Percentiles rank a stretch among this genome's conserved stretches.
Evolutionary conservation across 2,888 invertebrate genomes (phyloP).

Genomic region (Cephus pygmeus): DNA sequence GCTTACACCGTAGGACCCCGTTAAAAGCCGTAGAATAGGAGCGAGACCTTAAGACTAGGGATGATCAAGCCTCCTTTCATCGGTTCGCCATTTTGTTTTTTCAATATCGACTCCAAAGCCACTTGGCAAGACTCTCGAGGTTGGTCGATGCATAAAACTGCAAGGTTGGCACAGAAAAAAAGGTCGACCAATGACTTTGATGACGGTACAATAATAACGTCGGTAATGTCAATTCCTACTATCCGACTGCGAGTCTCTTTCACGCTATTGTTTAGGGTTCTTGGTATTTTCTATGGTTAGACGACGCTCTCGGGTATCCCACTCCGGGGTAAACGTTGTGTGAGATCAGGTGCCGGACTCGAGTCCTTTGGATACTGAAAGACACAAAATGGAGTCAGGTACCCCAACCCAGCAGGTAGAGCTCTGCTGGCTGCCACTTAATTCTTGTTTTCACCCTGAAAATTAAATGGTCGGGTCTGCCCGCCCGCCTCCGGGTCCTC

Average conservation of each 20-base stretch:
- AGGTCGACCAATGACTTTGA: not conserved
- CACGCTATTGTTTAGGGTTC: not conserved
- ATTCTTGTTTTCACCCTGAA: conserved; percentile 39
- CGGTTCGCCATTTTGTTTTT: not conserved
- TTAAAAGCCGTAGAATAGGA: not conserved
- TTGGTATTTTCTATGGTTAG: not conserved
- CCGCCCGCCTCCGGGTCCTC: conserved; percentile 25
- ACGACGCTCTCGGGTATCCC: not conserved
- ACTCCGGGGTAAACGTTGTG: not conserved
- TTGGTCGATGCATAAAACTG: not conserved
- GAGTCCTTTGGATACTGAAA: not conserved
- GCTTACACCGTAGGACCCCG: not conserved
- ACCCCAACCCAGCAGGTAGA: not conserved
- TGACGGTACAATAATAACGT: not conserved
- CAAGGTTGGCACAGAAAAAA: not conserved
- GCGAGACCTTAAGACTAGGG: not conserved
- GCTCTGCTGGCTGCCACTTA: conserved; percentile 30
- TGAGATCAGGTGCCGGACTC: not conserved
- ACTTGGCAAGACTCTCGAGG: not conserved
- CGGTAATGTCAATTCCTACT: not conserved
- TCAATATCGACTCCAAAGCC: not conserved
- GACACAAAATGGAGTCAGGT: not conserved
- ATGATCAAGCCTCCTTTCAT: not conserved
- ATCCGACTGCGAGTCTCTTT: not conserved
- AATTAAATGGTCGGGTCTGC: conserved; percentile 32